Evolutionary conservation across 2,797 vertebrate genomes (phyloP), one percentile per base, ranked within the genome.

Genomic region (Sebastes jordani): DNA sequence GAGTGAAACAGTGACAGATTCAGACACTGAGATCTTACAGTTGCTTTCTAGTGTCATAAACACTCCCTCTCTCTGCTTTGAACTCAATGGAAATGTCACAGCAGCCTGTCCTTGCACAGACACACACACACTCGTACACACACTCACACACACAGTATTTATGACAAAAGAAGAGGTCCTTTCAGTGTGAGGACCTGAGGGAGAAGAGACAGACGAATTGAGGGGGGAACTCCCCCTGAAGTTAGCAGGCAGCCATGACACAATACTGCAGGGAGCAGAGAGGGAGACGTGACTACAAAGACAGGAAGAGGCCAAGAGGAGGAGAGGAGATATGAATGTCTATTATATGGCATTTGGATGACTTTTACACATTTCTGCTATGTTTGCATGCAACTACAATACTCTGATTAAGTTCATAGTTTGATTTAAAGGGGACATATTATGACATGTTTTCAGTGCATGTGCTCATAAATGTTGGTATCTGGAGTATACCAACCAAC

Each of bases 171-270:
- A 76, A 84, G 78, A 86, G 73, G 38, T 83, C 78, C 42, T 84
- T 89, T 91, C 72, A 82, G 81, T 72, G 81, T 16, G 83, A 93
- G 91, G 83, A 93, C 93, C 91, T 83, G 80, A 90, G 92, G 92
- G 91, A 93, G 81, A 78, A 78, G 84, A 86, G 49, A 34, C 65
- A 83, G 84, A 84, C 64, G 16, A 86, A 85, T 14, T 16, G 65
- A 77, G 84, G 81, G 83, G 81, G 85, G 63, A 85, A 88, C 70
- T 86, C 87, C 90, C 82, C 84, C 76, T 73, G 7, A 80, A 78
- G 75, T 88, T 81, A 80, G 62, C 58, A 85, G 84, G 85, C 70
- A 87, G 82, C 74, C 52, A 78, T 84, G 83, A 81, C 74, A 85
- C 78, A 87, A 71, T 83, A 58, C 79, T 58, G 64, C 67, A 49